Percentiles rank a stretch among this genome's conserved stretches.
Conservation (phyloP, 2,113 vertebrate genomes). For the Cochlearius cochlearius region DNA sequence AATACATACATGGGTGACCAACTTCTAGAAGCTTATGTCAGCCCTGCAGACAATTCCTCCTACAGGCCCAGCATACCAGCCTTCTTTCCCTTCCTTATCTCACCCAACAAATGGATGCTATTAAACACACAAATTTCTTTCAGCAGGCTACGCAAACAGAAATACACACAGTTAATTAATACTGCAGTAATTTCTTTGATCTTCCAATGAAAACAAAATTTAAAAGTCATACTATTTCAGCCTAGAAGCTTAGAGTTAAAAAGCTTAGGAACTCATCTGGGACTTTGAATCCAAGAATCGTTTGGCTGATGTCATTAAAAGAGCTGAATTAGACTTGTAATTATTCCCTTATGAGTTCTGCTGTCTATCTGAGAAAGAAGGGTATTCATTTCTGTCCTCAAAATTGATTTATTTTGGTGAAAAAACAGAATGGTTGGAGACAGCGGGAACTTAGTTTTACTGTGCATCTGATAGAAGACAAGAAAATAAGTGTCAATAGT, state of each 20-base stretch:
- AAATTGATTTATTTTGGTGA: slow-evolving; percentile 5
- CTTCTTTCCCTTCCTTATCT: neutral
- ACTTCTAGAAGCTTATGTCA: neutral
- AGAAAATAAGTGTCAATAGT: neutral
- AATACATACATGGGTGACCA: neutral
- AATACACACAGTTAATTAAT: slow-evolving; percentile 30
- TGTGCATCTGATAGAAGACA: neutral
- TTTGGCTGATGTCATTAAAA: slow-evolving; percentile 66
- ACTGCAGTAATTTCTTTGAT: slow-evolving; percentile 17
- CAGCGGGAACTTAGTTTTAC: neutral
- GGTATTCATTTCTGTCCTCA: slow-evolving; percentile 48
- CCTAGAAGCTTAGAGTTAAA: slow-evolving; percentile 50
- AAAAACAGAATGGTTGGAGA: neutral
- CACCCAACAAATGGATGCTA: neutral
- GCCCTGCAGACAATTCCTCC: neutral
- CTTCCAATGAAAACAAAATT: slow-evolving; percentile 42
- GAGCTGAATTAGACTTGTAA: slow-evolving; percentile 59
- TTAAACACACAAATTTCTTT: neutral
- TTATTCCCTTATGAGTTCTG: slow-evolving; percentile 59
- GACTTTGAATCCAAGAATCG: slow-evolving; percentile 35
- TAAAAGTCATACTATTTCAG: slow-evolving; percentile 44
- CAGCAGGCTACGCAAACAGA: neutral
- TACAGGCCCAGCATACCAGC: neutral
- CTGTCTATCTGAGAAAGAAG: slow-evolving; percentile 15
- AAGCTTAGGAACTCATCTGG: slow-evolving; percentile 49